Evolutionary conservation across 1,140 invertebrate species (phyloP).

Genomic region (Drosophila insularis): DNA sequence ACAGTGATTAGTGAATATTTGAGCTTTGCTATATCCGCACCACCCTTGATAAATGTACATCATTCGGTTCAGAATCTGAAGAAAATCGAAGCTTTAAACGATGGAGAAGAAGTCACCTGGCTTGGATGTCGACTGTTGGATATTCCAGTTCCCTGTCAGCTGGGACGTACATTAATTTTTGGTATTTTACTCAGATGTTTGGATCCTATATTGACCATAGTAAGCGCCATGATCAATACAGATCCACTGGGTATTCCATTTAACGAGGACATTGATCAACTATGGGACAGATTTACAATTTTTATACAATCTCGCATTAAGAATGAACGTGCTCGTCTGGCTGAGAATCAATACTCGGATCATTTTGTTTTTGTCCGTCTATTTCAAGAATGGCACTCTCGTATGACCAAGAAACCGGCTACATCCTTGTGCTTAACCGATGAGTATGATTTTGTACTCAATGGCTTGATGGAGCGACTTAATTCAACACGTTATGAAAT

Average conservation of each 20-base stretch:
- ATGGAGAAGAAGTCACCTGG: constrained; percentile 93
- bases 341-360: constrained; percentile 92
- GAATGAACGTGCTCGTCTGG: constrained; percentile 87
- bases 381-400: constrained; percentile 91
- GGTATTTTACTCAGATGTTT: constrained; percentile 95
- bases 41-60: constrained; percentile 89
- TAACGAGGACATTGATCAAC: constrained; percentile 41
- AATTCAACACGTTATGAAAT: constrained; percentile 86
- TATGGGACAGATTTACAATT: constrained; percentile 85
- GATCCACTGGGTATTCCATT: constrained; percentile 84
- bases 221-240: constrained; percentile 92
- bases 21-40: constrained; percentile 83
- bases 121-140: constrained; percentile 92
- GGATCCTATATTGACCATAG: constrained; percentile 96
- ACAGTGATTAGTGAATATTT: constrained; percentile 67
- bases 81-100: constrained; percentile 93
- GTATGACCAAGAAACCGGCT: constrained; percentile 79
- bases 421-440: constrained; percentile 42
- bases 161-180: constrained; percentile 96
- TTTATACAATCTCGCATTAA: constrained; percentile 83
- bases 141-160: constrained; percentile 94
- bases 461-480: constrained; percentile 66
- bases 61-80: constrained; percentile 92
- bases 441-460: constrained; percentile 66
- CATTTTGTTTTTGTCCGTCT: constrained; percentile 94